Base-by-base conservation (phyloP, 2,113 vertebrate genomes). In the Coreoperca whiteheadi region DNA sequence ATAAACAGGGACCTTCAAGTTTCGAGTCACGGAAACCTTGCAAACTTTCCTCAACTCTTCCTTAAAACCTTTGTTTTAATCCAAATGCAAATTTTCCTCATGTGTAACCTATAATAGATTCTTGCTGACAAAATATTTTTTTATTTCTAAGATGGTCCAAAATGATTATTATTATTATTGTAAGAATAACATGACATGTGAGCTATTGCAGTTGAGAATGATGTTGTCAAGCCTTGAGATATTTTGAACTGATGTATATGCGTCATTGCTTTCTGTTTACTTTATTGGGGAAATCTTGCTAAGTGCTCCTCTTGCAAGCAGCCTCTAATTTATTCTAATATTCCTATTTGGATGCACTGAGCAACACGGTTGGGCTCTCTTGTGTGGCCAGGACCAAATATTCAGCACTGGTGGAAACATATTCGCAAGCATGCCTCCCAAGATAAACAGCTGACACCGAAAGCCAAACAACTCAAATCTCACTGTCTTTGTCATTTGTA, bases 371-470 rank as follows among this genome's bases (percentile, higher is more conserved):
- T 46, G 11, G 8, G 39, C 4, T 78, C 43, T 63, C 54, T 16
- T 60, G 6, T 56, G 60, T 79, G 70, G 30, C 34, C 74, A 53
- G 21, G 67, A 77, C 48, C 54, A 72, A 75, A 66, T 46, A 69
- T 78, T 50, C 53, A 73, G 69, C 50, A 37, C 12, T 85, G 68
- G 79, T 53, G 68, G 83, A 65, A 65, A 77, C 70, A 81, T 67
- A 82, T 74, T 79, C 16, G 32, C 63, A 72, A 68, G 61, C 81
- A 43, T 46, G 72, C 54, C 69, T 75, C 50, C 74, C 43, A 77
- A 79, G 72, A 80, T 87, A 85, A 88, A 86, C 88, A 89, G 70
- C 67, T 88, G 83, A 53, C 83, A 82, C 59, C 59, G 43, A 83
- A 60, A 87, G 63, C 78, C 66, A 83, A 87, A 90, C 81, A 74